phyloP scores from a whole-genome alignment of 1,140 invertebrate genomes.

The Tetragnatha versicolor region DNA sequence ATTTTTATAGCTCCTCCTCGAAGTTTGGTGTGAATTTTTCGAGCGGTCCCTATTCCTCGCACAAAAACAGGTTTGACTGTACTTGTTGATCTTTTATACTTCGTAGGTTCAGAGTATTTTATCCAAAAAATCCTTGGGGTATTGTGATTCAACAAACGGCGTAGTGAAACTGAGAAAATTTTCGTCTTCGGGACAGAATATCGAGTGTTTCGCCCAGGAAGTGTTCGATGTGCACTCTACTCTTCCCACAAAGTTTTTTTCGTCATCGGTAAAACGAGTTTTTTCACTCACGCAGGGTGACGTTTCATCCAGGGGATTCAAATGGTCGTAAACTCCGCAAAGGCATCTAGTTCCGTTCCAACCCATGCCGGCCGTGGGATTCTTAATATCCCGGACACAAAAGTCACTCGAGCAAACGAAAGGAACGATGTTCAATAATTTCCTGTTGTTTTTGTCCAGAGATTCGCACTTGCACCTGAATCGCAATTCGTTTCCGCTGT shows the following conservation, averaged over 20 bases:
- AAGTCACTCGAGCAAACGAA: background rate
- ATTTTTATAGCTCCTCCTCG: background rate
- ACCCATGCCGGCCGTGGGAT: background rate
- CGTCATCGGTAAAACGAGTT: background rate
- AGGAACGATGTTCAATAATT: background rate
- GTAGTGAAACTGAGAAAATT: background rate
- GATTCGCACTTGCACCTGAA: constrained; percentile 1
- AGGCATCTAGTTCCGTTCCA: background rate
- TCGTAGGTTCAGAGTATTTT: background rate
- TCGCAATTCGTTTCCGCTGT: background rate
- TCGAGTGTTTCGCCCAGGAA: background rate
- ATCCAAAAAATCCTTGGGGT: background rate
- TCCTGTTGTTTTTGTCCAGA: background rate
- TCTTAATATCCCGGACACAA: background rate
- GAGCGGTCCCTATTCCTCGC: no score
- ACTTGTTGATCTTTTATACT: background rate
- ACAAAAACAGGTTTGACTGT: no score
- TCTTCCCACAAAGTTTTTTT: background rate
- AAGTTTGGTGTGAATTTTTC: background rate
- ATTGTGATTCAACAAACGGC: background rate
- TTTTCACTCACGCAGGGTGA: background rate
- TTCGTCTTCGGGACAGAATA: background rate
- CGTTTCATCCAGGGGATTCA: background rate
- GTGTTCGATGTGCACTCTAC: background rate
- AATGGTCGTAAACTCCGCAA: background rate